Conservation (phyloP, 2,113 vertebrate genomes). For the Rynchops niger region DNA sequence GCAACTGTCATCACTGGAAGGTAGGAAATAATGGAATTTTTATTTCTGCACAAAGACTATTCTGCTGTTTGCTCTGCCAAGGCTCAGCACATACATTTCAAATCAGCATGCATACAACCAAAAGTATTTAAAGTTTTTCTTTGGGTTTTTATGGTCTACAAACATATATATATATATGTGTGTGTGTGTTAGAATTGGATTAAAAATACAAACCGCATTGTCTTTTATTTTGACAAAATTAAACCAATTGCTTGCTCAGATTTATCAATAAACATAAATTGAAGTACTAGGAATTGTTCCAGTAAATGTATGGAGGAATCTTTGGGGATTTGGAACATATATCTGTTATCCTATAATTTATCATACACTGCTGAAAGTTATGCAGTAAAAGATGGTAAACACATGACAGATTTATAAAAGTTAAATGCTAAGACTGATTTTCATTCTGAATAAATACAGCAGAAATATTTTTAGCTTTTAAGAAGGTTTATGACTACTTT, state of each 20-base stretch:
- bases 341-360: not conserved
- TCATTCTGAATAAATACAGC: not conserved
- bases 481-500: not conserved
- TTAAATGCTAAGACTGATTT: not conserved
- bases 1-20: conserved; percentile 80
- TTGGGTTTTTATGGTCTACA: not conserved
- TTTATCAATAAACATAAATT: not conserved
- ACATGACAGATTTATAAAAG: not conserved
- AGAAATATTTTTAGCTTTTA: not conserved
- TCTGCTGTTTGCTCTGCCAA: not conserved
- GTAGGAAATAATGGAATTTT: conserved; percentile 64
- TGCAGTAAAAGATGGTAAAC: not conserved
- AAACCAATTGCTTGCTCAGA: not conserved
- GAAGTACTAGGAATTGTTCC: not conserved
- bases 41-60: not conserved
- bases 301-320: not conserved
- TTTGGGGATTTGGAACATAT: not conserved
- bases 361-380: not conserved
- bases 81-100: not conserved
- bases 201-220: not conserved
- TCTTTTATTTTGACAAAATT: not conserved
- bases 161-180: not conserved
- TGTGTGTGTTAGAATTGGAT: not conserved
- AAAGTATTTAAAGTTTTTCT: not conserved
- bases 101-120: not conserved